A percentile compares a stretch with the other conserved stretches of the same genome.
Conservation (phyloP, 2,888 invertebrate genomes). For the Eutolmus rufibarbis region DNA sequence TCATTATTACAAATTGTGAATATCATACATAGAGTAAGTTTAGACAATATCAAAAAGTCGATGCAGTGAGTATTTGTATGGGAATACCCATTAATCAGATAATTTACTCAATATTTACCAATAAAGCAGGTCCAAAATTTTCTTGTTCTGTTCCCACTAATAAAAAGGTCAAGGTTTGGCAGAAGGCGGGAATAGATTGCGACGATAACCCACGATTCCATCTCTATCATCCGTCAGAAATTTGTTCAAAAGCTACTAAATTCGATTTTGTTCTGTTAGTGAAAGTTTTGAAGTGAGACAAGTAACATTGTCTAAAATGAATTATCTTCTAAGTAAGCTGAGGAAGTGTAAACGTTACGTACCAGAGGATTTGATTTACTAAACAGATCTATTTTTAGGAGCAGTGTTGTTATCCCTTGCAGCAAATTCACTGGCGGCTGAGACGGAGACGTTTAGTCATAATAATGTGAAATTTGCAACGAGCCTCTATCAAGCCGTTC, state of each 20-base stretch:
- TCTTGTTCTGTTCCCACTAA: not conserved
- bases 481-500: not conserved
- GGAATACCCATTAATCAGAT: not conserved
- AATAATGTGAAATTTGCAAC: not conserved
- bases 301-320: not conserved
- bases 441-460: not conserved
- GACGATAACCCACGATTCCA: not conserved
- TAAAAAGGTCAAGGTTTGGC: not conserved
- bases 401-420: not conserved
- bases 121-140: not conserved
- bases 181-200: not conserved
- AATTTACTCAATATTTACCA: not conserved
- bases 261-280: not conserved
- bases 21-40: not conserved
- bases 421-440: not conserved
- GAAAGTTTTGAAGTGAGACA: not conserved
- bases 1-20: no score
- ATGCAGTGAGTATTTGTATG: not conserved
- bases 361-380: not conserved
- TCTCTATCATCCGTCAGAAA: not conserved
- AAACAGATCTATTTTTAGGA: not conserved
- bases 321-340: not conserved
- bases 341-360: not conserved
- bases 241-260: not conserved
- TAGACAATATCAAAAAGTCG: not conserved